A percentile compares a stretch with the other conserved stretches of the same genome.
phyloP scores from a whole-genome alignment of 37 sponge, comb jelly and placozoan species.

The Ephydatia muelleri region DNA sequence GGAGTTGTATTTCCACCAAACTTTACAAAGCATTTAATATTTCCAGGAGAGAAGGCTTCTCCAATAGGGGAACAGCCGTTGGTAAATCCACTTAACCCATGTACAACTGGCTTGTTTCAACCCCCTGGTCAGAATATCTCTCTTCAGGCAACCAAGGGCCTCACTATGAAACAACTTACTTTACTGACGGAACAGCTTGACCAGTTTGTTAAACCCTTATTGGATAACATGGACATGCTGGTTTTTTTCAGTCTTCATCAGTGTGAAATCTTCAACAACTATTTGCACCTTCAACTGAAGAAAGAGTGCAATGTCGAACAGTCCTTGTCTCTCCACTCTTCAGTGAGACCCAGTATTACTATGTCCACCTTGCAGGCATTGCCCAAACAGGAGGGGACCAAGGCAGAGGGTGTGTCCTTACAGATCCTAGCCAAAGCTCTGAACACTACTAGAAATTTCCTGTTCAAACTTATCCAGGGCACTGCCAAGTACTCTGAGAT shows the following conservation, averaged over 20 bases:
- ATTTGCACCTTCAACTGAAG: constrained; percentile 15
- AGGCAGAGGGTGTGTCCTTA: not conserved
- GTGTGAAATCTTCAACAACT: constrained; percentile 53
- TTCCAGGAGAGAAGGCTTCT: constrained; percentile 21
- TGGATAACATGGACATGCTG: constrained; percentile 37
- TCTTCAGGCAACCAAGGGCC: not conserved
- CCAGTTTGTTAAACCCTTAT: constrained; percentile 19
- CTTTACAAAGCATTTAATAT: constrained; percentile 1
- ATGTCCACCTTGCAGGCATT: not conserved
- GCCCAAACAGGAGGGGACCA: not conserved
- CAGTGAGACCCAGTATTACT: no score
- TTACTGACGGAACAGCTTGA: constrained; percentile 7
- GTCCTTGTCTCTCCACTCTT: no score
- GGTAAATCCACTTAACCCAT: not conserved
- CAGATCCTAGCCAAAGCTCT: not conserved
- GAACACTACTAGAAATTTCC: not conserved
- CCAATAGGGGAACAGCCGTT: not conserved
- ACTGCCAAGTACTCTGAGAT: constrained; percentile 26
- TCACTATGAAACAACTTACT: constrained; percentile 13
- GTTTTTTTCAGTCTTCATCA: constrained; percentile 47
- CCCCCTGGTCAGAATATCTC: constrained; percentile 30
- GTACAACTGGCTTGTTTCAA: constrained; percentile 19
- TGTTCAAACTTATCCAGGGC: constrained; percentile 1
- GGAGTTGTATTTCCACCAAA: constrained; percentile 28
- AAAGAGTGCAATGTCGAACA: not conserved